A percentile compares a stretch with the other conserved stretches of the same genome.
phyloP scores from a whole-genome alignment of 1,140 invertebrate species.

The Akabosia matsudoensis region DNA sequence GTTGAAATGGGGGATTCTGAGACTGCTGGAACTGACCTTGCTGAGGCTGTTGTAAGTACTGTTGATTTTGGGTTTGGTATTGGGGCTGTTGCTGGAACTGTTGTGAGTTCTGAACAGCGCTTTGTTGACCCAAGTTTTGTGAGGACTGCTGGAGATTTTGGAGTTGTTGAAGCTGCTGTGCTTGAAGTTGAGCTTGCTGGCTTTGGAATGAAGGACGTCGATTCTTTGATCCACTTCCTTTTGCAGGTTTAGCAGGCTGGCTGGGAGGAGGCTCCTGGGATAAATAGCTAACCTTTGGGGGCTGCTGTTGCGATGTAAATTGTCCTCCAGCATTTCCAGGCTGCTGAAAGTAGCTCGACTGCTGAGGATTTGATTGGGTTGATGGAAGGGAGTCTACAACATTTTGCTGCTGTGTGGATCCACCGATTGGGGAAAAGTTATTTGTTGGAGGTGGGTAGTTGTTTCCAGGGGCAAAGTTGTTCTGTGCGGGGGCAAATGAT shows the following conservation, averaged over 20 bases:
- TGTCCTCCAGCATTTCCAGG: background rate
- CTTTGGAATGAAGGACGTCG: background rate
- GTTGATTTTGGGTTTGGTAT: background rate
- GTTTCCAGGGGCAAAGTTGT: too few relatives aligned
- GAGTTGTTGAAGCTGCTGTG: conserved; percentile 1
- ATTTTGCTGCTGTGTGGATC: background rate
- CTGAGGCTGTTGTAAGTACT: background rate
- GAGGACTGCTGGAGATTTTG: background rate
- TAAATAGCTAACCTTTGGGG: too few relatives aligned
- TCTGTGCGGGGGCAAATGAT: background rate
- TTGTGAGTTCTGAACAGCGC: background rate
- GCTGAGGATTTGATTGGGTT: background rate
- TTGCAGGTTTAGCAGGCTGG: background rate
- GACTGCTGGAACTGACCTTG: background rate
- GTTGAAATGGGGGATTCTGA: background rate
- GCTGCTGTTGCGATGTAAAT: background rate
- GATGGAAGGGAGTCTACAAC: background rate
- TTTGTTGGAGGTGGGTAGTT: background rate
- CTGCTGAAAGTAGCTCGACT: background rate
- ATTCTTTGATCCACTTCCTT: background rate
- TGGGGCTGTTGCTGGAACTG: background rate
- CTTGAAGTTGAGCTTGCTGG: background rate
- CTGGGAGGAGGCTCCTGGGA: too few relatives aligned
- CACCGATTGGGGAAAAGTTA: background rate
- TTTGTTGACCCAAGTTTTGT: too few relatives aligned